Base-by-base conservation (phyloP, 2,113 vertebrate genomes). In the Sebastes fasciatus region DNA sequence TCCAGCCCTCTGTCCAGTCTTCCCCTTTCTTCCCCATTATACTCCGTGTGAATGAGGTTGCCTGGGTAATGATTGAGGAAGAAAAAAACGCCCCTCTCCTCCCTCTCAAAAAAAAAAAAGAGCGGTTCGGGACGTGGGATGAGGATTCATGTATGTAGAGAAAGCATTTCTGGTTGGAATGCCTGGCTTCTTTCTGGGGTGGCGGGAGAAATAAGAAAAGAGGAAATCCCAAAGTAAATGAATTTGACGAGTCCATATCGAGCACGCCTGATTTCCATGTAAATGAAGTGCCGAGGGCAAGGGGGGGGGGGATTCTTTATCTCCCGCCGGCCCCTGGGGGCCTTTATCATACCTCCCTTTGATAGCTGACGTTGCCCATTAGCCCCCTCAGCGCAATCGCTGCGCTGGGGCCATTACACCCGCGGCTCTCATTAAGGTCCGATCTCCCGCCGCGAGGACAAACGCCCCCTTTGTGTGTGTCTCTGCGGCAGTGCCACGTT, bases 1-100 rank as follows among this genome's bases (percentile, higher is more conserved):
- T 92, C 91, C 91, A 88, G 87, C 93, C 92, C 93, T 93, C 91
- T 89, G 94, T 95, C 93, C 94, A 93, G 93, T 94, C 95, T 90
- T 91, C 88, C 92, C 94, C 91, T 96, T 96, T 96, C 94, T 94
- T 93, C 88, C 83, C 95, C 88, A 94, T 96, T 96, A 94, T 96
- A 79, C 93, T 93, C 92, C 0, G 67, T 93, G 93, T 96, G 95
- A 96, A 96, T 95, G 95, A 93, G 94, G 95, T 96, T 96, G 94
- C 95, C 95, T 70, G 88, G 95, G 95, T 87, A 95, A 96, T 95
- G 91, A 94, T 91, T 79, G 90, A 91, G 93, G 80, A 90, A 93
- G 92, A 94, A 93, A 96, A 95, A 95, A 95, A 95, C 91, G 91
- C 94, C 93, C 91, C 89, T 86, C 89, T 83, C 88, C 89, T 86